Percentiles rank a stretch among this genome's conserved stretches.
phyloP scores from a whole-genome alignment of 92 coral and sea anemone genomes.

The Epizoanthus illoricatus region DNA sequence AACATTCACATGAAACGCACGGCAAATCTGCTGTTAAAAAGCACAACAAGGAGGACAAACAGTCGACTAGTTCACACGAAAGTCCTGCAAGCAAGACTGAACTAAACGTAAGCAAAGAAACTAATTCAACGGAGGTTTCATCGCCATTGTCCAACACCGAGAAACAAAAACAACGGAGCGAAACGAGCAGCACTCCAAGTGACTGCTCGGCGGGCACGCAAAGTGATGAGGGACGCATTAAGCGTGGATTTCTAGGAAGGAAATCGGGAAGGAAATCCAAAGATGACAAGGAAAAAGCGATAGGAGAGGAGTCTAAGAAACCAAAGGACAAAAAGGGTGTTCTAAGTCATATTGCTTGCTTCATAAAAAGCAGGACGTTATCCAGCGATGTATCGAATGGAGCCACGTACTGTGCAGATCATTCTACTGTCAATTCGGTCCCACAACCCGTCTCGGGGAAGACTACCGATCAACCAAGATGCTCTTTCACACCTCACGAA shows the following conservation, averaged over 20 bases:
- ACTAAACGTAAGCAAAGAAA: slow-evolving; percentile 1
- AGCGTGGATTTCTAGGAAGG: slow-evolving; percentile 33
- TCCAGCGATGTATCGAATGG: slow-evolving; percentile 32
- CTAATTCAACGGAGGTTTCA: not conserved
- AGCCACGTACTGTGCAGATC: slow-evolving; percentile 1
- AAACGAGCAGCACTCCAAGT: not conserved
- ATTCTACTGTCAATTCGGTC: not conserved
- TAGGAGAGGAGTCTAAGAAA: slow-evolving; percentile 42
- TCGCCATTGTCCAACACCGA: not conserved
- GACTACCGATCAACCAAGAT: slow-evolving; percentile 25
- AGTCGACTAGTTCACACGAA: not conserved
- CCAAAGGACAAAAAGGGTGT: slow-evolving; percentile 68
- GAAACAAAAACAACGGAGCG: slow-evolving; percentile 13
- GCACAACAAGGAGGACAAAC: not conserved
- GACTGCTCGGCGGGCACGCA: slow-evolving; percentile 16
- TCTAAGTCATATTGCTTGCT: slow-evolving; percentile 65
- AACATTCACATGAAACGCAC: not conserved
- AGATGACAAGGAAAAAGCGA: slow-evolving; percentile 35
- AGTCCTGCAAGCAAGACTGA: not conserved
- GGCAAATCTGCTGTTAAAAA: slow-evolving; percentile 11
- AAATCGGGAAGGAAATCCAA: slow-evolving; percentile 28
- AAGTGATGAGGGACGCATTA: slow-evolving; percentile 32
- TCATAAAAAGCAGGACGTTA: slow-evolving; percentile 63
- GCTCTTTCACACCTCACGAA: slow-evolving; percentile 3
- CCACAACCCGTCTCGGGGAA: slow-evolving; percentile 28